Evolutionary conservation across 2,797 vertebrate species (phyloP), one percentile per base, ranked within the genome.

Genomic region (Triplophysa bombifrons): DNA sequence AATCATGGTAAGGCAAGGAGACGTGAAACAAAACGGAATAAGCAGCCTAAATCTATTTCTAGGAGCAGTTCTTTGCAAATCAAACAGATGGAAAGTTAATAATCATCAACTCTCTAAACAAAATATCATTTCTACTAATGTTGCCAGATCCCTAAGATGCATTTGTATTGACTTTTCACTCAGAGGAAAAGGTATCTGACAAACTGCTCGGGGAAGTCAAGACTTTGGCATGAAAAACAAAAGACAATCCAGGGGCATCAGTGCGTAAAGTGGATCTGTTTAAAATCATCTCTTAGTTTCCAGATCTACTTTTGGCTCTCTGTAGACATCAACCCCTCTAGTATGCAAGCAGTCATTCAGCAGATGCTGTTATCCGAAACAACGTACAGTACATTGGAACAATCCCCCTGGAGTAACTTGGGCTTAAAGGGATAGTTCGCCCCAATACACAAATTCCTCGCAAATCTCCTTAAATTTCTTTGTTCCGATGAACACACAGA

Each of bases 221-320:
- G 11, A 16, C 25, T 70, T 30, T 70, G 55, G 75, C 38, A 75
- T 25, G 63, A 17, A 77, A 72, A 51, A 67, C 73, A 75, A 46
- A 79, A 76, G 19, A 41, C 34, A 67, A 80, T 77, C 53, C 78
- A 80, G 72, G 51, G 44, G 64, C 48, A 74, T 75, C 30, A 53
- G 60, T 72, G 53, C 67, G 27, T 48, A 17, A 46, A 51, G 41
- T 41, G 48, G 34, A 80, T 71, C 78, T 74, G 69, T 67, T 75
- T 64, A 80, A 58, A 51, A 66, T 63, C 77, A 71, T 46, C 48
- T 41, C 77, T 73, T 76, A 25, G 61, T 66, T 72, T 66, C 41
- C 50, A 48, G 50, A 25, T 9, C 17, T 65, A 20, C 17, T 46
- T 50, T 70, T 71, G 44, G 10, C 67, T 78, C 17, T 61, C 20